Evolutionary conservation across 2,113 vertebrate genomes (phyloP).

Genomic region (Calyptomena viridis): DNA sequence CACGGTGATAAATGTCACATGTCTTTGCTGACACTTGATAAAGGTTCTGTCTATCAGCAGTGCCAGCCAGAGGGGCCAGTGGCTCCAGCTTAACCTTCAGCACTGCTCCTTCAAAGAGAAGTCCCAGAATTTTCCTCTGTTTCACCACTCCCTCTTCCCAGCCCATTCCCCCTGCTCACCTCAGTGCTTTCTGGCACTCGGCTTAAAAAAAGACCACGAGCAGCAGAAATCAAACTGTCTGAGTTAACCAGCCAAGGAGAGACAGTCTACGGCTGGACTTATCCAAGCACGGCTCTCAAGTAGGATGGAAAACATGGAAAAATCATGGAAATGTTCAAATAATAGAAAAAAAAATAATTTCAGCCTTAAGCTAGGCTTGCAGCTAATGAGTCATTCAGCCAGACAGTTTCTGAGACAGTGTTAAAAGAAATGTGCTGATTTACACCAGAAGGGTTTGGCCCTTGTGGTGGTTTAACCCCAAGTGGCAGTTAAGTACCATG

Average conservation of each 20-base stretch:
- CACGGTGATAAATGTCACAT: slow-evolving; percentile 70
- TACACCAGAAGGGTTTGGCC: background rate
- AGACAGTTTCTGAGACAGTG: background rate
- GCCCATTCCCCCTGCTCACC: background rate
- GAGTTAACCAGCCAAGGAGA: background rate
- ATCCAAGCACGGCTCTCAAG: background rate
- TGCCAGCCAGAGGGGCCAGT: slow-evolving; percentile 11
- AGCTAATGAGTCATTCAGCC: background rate
- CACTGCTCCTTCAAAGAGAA: background rate
- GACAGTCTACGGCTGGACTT: background rate
- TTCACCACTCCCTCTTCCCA: background rate
- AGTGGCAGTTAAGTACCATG: background rate
- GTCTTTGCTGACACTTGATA: slow-evolving; percentile 68
- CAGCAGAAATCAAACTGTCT: slow-evolving; percentile 26
- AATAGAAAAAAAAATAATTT: background rate
- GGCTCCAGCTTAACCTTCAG: slow-evolving; percentile 36
- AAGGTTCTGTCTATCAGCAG: slow-evolving; percentile 57
- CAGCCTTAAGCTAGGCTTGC: background rate
- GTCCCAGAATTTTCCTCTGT: background rate
- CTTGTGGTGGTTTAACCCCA: background rate
- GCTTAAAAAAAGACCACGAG: background rate
- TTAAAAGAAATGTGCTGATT: background rate
- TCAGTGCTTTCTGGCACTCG: slow-evolving; percentile 2
- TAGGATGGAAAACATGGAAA: background rate
- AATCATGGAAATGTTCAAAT: background rate